Conservation (phyloP, 2,888 invertebrate species). For the Leptodirus hochenwartii region DNA sequence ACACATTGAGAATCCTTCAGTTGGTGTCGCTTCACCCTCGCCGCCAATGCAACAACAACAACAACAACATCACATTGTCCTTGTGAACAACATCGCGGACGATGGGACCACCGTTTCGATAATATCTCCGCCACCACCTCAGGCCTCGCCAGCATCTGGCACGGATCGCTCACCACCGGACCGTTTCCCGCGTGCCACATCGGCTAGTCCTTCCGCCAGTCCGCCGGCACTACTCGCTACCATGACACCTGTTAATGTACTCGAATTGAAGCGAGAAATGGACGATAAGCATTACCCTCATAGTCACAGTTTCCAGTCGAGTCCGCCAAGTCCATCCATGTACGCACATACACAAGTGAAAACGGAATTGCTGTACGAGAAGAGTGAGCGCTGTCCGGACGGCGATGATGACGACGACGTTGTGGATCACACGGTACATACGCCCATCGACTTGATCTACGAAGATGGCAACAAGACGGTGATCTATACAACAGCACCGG, state of each 20-base stretch:
- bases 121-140: conserved; percentile 30
- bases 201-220: conserved; percentile 31
- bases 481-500: conserved; percentile 61
- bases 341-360: conserved; percentile 32
- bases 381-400: too few relatives aligned
- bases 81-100: too few relatives aligned
- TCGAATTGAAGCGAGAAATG: conserved; percentile 50
- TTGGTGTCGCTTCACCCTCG: conserved; percentile 17
- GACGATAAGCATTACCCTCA: conserved; percentile 39
- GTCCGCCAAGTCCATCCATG: conserved; percentile 33
- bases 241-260: conserved; percentile 74
- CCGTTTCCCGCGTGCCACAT: conserved; percentile 29
- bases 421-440: conserved; percentile 38
- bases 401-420: conserved; percentile 27
- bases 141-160: conserved; percentile 33
- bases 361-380: conserved; percentile 31
- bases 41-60: conserved; percentile 19
- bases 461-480: conserved; percentile 73
- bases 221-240: conserved; percentile 65
- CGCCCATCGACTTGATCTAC: conserved; percentile 64
- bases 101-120: conserved; percentile 19
- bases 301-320: neutral
- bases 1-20: conserved; percentile 22
- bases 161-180: conserved; percentile 25
- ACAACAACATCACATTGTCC: too few relatives aligned